Evolutionary conservation across 2,797 vertebrate genomes (phyloP).

Genomic region (Podarcis siculus): DNA sequence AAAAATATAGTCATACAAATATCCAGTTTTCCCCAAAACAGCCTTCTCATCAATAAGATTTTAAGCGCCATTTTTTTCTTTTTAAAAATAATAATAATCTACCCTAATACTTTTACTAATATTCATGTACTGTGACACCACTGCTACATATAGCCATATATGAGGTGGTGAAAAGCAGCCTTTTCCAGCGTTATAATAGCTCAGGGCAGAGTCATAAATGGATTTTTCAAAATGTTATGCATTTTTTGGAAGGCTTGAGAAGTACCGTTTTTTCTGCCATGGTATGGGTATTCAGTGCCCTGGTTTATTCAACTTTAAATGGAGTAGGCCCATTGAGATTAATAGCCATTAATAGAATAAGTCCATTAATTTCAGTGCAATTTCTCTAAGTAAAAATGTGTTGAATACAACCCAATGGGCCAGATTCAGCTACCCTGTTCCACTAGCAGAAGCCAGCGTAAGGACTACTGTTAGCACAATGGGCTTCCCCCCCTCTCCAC

Average conservation of each 20-base stretch:
- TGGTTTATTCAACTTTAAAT: no score
- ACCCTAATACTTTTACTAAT: constrained; percentile 40
- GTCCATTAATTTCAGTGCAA: no score
- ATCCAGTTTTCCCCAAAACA: not conserved
- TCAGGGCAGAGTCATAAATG: not conserved
- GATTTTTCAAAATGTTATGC: not conserved
- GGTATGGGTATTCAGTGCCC: not conserved
- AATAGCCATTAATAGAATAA: no score
- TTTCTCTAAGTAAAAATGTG: no score
- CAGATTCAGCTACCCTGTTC: no score
- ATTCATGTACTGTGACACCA: not conserved
- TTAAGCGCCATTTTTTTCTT: not conserved
- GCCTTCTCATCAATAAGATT: not conserved
- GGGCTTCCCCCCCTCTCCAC: no score
- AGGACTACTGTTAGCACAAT: no score
- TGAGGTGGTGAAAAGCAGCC: not conserved
- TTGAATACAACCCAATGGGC: no score
- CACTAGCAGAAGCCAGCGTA: no score
- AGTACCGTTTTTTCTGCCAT: not conserved
- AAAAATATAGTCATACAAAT: not conserved
- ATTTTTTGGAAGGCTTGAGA: not conserved
- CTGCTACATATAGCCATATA: constrained; percentile 17
- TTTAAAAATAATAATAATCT: not conserved
- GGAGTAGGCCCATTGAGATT: no score
- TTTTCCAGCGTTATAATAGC: not conserved